phyloP scores from a whole-genome alignment of 1,140 invertebrate species.

The Babylonia areolata region DNA sequence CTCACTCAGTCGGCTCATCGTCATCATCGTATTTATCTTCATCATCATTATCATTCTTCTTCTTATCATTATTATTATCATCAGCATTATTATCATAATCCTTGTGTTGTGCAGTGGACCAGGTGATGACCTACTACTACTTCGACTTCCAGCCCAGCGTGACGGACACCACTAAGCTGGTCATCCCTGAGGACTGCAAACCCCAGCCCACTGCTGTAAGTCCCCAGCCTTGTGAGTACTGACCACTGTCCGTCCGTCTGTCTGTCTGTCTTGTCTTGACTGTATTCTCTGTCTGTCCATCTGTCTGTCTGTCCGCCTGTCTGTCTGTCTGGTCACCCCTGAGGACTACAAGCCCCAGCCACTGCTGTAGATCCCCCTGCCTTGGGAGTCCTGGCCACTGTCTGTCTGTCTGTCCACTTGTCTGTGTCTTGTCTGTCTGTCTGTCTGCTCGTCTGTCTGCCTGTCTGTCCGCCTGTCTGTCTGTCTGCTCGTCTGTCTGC shows the following conservation, averaged over 20 bases:
- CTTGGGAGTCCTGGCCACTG: background rate
- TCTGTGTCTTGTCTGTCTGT: no score
- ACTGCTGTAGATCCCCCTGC: background rate
- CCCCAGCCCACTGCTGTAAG: background rate
- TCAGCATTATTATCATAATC: no score
- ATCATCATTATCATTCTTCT: no score
- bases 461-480: no score
- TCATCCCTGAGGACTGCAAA: background rate
- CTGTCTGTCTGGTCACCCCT: constrained; percentile 3
- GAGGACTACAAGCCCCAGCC: background rate
- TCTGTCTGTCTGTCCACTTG: background rate
- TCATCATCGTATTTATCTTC: no score
- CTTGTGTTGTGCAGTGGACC: background rate
- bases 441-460: no score
- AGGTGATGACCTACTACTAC: background rate
- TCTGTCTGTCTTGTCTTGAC: no score
- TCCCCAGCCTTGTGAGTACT: background rate
- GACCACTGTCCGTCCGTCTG: background rate
- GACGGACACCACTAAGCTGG: background rate
- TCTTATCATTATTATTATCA: no score
- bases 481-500: no score
- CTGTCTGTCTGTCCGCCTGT: background rate
- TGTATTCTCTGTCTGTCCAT: no score
- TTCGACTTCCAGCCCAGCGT: background rate
- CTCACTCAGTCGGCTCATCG: no score